These are phyloP conservation scores for Hirtodrosophila cameraria DNA, from an alignment of 2,888 invertebrate genomes.

Conservation along the genomic window DNA sequence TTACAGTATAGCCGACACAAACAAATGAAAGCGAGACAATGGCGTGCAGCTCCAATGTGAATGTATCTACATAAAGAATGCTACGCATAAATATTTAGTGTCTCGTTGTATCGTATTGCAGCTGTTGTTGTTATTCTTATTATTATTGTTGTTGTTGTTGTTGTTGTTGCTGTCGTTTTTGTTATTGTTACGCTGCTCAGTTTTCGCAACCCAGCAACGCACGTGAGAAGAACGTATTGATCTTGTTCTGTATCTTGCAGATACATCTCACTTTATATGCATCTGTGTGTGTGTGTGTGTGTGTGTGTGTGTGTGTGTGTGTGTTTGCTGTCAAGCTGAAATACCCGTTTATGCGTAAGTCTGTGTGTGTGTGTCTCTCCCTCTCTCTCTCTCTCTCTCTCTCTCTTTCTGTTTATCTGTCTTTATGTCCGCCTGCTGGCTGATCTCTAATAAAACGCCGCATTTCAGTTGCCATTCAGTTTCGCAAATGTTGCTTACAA, in stretches of 20 bases:
- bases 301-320: slow-evolving; percentile 52
- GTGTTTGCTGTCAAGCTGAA: slow-evolving; percentile 31
- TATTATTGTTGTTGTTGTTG: slow-evolving; percentile 13
- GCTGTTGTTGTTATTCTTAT: slow-evolving; percentile 9
- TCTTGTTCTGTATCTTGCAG: slow-evolving; percentile 76
- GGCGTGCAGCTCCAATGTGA: slow-evolving; percentile 51
- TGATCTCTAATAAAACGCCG: slow-evolving; percentile 81
- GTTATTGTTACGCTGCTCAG: slow-evolving; percentile 27
- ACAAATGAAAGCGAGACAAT: slow-evolving; percentile 57
- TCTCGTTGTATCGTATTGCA: slow-evolving; percentile 47
- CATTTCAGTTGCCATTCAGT: slow-evolving; percentile 82
- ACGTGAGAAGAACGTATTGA: slow-evolving; percentile 75
- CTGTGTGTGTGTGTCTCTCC: slow-evolving; percentile 29
- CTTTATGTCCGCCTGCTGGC: slow-evolving; percentile 29
- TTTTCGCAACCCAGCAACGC: slow-evolving; percentile 50
- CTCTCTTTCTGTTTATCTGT: slow-evolving; percentile 16
- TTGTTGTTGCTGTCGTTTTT: slow-evolving; percentile 19
- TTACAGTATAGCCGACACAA: slow-evolving; percentile 45
- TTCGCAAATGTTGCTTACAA: slow-evolving; percentile 81
- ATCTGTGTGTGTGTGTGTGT: slow-evolving; percentile 19
- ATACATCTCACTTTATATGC: slow-evolving; percentile 62
- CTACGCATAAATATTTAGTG: slow-evolving; percentile 70
- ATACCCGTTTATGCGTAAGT: too few relatives aligned
- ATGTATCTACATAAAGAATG: slow-evolving; percentile 53
- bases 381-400: slow-evolving; percentile 24